Evolutionary conservation across 2,797 vertebrate genomes (phyloP), one percentile per base, ranked within the genome.

Genomic region (Philypnodon macrostomus): DNA sequence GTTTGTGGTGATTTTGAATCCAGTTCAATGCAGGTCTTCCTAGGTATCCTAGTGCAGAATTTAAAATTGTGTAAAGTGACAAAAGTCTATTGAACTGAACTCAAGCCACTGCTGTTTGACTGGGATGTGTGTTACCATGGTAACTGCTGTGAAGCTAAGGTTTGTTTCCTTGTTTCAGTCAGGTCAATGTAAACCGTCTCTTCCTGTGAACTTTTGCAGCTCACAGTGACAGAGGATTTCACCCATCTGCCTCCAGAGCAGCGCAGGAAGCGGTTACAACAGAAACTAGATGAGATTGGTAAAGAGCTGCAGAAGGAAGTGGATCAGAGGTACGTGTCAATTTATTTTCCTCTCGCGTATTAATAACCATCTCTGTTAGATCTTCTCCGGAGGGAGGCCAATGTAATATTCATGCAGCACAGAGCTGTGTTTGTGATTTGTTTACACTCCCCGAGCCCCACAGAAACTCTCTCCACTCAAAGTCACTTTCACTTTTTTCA

Each of bases 291-390:
- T 7, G 91, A 94, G 42, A 87, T 91, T 12, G 80, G 76, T 60
- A 91, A 91, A 45, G 92, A 94, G 44, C 57, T 95, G 33, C 94
- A 95, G 80, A 95, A 95, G 71, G 93, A 95, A 83, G 75, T 90
- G 1, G 93, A 95, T 76, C 93, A 95, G 88, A 94, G 93, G 94
- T 95, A 58, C 62, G 85, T 67, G 21, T 24, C 14, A 30, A 30
- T 58, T 12, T 47, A 6, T 47, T 58, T 23, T 60, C 30, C 27
- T 8, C 29, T 37, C 61, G 46, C 0, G n/a, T 59, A 67, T 65
- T 57, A 57, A 73, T 67, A 79, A 73, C 42, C 42, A 44, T 75
- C 38, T 37, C 59, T 41, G 26, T 75, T 61, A 40, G 58, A 70
- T 48, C 14, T 13, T 47, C 58, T 53, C 40, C 27, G 46, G 38